A percentile compares a stretch with the other conserved stretches of the same genome.
Evolutionary conservation across 2,888 invertebrate species (phyloP).

Genomic region (Polyommatus iphigenia): DNA sequence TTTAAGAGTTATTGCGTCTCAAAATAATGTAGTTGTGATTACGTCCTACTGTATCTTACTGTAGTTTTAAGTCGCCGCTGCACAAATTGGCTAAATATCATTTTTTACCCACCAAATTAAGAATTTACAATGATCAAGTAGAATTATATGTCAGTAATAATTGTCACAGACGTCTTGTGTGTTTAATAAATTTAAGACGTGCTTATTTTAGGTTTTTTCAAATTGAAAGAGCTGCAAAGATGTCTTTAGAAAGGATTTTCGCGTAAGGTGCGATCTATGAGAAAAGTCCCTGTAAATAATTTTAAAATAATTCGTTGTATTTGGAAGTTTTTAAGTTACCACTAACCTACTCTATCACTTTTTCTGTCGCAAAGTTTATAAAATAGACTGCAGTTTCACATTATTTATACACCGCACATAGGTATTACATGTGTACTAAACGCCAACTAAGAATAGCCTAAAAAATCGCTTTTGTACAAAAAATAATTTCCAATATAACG

Average conservation of each 20-base stretch:
- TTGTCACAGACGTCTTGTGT: not conserved
- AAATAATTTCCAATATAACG: not conserved
- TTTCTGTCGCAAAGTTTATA: not conserved
- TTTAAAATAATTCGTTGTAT: not conserved
- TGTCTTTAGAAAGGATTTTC: not conserved
- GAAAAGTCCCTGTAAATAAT: not conserved
- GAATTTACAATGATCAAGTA: not conserved
- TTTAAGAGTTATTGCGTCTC: not conserved
- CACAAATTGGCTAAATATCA: not conserved
- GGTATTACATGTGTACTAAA: not conserved
- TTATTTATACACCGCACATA: not conserved
- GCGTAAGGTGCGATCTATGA: not conserved
- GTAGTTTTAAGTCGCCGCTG: not conserved
- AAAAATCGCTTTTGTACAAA: too few relatives aligned
- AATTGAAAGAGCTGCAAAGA: not conserved
- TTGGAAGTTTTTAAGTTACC: not conserved
- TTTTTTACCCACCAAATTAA: slow-evolving; percentile 7
- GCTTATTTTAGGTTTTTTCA: not conserved
- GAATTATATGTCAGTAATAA: not conserved
- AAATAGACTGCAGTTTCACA: not conserved
- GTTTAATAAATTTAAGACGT: not conserved
- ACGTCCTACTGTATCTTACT: not conserved
- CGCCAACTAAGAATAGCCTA: not conserved
- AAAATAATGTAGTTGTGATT: not conserved
- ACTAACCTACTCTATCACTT: not conserved